Evolutionary conservation across 2,888 invertebrate species (phyloP), one percentile per base, ranked within the genome.

Genomic region (Trissonchulus latispiculum): DNA sequence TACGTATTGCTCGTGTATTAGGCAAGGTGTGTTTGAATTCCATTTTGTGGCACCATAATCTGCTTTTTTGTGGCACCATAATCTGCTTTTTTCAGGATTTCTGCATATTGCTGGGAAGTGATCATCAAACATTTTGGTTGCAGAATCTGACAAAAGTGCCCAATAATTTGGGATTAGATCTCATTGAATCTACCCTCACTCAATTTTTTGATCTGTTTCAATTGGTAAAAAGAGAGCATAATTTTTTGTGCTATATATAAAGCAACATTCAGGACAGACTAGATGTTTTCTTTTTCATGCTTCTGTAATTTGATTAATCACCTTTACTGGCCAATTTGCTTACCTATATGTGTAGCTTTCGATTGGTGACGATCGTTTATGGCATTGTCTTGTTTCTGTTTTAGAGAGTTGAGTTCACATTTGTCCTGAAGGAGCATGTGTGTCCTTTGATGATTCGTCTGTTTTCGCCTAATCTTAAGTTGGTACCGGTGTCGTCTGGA

Each of bases 401-500:
- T n/a, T n/a, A n/a, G n/a, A n/a, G n/a, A n/a, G n/a, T n/a, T 2
- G 96, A 97, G 84, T 96, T 97, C 83, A 90, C 92, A 79, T 92
- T 95, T 82, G 85, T 99, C 48, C 84, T 99, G 72, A 97, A 96
- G 84, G 97, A 99, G 84, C 89, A 94, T 76, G 96, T 99, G 0
- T 99, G 97, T 84, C 96, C 97, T 0, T 87, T 99, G 79, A 93
- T 99, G n/a, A 97, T 99, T 77, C 92, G 95, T 84, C 86, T 99
- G 75, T 97, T 99, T 84, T 97, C 97, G 33, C 97, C 97, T 18
- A 97, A 95, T 83, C 91, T 97, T n/a, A 97, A 97, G 28, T 33
- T 28, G 29, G 28, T n/a, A 3, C 72, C 37, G 23, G 72, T 73
- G 37, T 61, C 23, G 66, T 66, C 73, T 28, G 75, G 76, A 35